Evolutionary conservation across 2,888 invertebrate species (phyloP), one percentile per base, ranked within the genome.

Genomic region (Drosophila sordidapex): DNA sequence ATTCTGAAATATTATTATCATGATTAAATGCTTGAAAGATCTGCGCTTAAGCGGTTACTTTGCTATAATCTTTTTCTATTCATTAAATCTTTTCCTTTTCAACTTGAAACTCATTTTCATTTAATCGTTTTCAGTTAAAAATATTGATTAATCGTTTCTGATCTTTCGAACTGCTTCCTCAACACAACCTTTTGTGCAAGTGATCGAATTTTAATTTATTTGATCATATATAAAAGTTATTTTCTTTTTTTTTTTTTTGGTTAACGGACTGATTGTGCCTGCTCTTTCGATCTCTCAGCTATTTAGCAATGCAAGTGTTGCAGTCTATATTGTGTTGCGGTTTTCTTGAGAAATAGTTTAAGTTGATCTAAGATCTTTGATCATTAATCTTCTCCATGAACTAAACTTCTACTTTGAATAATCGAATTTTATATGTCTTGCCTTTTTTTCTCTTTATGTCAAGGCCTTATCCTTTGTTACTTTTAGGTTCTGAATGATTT

Each of bases 121-220:
- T 31, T 52, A 4, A n/a, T n/a, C 31, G 31, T 2, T 38, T 56
- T 38, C 29, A 56, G 13, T 8, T 58, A 3, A 25, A 43, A 46
- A 33, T 46, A 25, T 64, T 64, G 64, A 67, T 48, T 54, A 31
- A 64, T 64, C 11, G 64, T 33, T 38, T 10, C 25, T 48, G 15
- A 31, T 15, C 46, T 36, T 15, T 25, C 27, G 8, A 27, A 25
- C 25, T 25, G 15, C 48, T 36, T 8, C 29, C 8, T 27, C n/a
- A 46, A 63, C 31, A 35, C 6, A 52, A 46, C 27, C 13, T 62
- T 36, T 66, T 36, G 35, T 52, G 15, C 18, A 62, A 46, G 5
- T 61, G 51, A 43, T 62, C 62, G 40, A 66, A 40, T 62, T 66
- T 62, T 52, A 43, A 43, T 66, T 66, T 21, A 29, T 43, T 62